These are phyloP conservation scores for Phaenicophaeus curvirostris DNA, from an alignment of 2,797 vertebrate genomes.

Conservation along the genomic window DNA sequence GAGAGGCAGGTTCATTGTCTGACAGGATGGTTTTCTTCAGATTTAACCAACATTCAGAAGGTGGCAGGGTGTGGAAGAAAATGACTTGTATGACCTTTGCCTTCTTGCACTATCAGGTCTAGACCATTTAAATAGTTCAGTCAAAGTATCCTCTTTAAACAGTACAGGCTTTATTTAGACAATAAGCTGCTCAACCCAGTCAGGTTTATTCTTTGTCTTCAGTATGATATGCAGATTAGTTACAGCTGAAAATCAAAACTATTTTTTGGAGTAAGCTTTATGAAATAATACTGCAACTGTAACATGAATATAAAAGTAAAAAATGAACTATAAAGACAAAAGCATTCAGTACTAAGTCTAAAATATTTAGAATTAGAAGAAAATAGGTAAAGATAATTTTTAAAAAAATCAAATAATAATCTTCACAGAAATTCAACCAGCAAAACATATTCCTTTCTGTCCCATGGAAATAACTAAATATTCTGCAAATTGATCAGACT, in stretches of 20 bases:
- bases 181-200: slow-evolving; percentile 40
- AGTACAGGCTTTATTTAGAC: slow-evolving; percentile 32
- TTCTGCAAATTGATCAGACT: neutral
- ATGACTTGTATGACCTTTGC: slow-evolving; percentile 29
- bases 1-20: neutral
- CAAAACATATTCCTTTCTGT: neutral
- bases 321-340: neutral
- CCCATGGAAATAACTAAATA: neutral
- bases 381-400: neutral
- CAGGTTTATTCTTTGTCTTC: neutral
- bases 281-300: neutral
- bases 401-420: neutral
- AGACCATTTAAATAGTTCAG: slow-evolving; percentile 13
- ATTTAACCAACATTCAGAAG: neutral
- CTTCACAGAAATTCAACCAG: neutral
- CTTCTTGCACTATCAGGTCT: slow-evolving; percentile 11
- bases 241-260: neutral
- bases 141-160: slow-evolving; percentile 34
- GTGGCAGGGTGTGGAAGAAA: neutral
- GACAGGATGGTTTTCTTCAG: neutral
- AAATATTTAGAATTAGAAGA: neutral
- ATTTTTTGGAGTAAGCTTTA: neutral
- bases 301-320: neutral
- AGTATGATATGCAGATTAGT: neutral
- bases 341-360: neutral